These are phyloP conservation scores for Oxystoma pomonae DNA, from an alignment of 2,888 invertebrate species.

Conservation along the genomic window DNA sequence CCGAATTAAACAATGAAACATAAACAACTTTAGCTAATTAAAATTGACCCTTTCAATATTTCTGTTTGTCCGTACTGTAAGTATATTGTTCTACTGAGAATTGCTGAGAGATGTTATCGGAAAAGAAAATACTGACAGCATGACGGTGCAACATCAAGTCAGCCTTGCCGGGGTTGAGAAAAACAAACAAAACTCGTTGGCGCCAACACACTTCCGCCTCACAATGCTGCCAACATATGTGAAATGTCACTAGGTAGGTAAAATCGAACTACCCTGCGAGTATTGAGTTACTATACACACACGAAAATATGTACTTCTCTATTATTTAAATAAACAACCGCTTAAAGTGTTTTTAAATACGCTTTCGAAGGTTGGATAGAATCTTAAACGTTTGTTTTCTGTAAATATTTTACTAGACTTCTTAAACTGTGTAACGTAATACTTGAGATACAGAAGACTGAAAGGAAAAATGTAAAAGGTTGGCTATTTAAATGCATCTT, in stretches of 20 bases:
- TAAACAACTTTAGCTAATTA: too few relatives aligned
- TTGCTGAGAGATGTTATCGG: constrained; percentile 18
- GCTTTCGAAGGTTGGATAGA: constrained; percentile 27
- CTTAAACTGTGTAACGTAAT: constrained; percentile 31
- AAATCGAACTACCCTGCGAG: constrained; percentile 32
- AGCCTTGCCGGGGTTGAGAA: constrained; percentile 37
- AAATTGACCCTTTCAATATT: too few relatives aligned
- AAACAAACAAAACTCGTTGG: constrained; percentile 41
- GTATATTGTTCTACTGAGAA: not conserved
- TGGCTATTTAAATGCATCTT: not conserved
- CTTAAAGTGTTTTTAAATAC: constrained; percentile 47
- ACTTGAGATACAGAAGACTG: constrained; percentile 18
- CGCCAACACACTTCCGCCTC: constrained; percentile 44
- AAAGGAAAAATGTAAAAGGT: not conserved
- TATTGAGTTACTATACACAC: constrained; percentile 44
- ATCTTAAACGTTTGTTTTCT: constrained; percentile 35
- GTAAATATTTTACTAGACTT: constrained; percentile 37
- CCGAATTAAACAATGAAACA: too few relatives aligned
- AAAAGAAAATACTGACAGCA: constrained; percentile 16
- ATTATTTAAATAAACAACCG: constrained; percentile 48
- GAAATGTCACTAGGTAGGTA: constrained; percentile 38
- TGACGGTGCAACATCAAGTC: constrained; percentile 16
- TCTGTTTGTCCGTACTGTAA: too few relatives aligned
- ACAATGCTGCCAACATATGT: constrained; percentile 43
- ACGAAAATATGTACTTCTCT: constrained; percentile 43